These are phyloP conservation scores for Nasonia longicornis DNA, from an alignment of 1,140 invertebrate species.

Conservation along the genomic window DNA sequence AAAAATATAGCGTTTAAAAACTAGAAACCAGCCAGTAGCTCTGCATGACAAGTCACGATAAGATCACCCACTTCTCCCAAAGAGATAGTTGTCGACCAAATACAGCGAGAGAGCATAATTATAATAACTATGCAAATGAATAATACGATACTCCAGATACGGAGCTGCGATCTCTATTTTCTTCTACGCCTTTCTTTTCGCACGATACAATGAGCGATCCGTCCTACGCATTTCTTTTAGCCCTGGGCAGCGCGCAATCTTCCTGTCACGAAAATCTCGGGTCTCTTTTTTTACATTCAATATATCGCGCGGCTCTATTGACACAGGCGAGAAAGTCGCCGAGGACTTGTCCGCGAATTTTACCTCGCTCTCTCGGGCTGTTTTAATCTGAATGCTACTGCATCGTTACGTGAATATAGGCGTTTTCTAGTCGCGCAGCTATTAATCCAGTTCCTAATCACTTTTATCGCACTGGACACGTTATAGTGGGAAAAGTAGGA, in stretches of 20 bases:
- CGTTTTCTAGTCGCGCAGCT: not conserved
- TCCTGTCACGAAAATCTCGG: not conserved
- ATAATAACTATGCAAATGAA: not conserved
- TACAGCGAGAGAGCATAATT: not conserved
- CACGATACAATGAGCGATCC: not conserved
- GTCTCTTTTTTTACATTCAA: not conserved
- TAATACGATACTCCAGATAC: not conserved
- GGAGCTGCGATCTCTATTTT: not conserved
- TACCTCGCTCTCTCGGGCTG: not conserved
- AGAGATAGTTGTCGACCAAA: not conserved
- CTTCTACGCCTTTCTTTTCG: not conserved
- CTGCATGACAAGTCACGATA: not conserved
- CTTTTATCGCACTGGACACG: not conserved
- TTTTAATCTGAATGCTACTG: not conserved
- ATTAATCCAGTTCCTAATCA: not conserved
- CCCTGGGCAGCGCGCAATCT: not conserved
- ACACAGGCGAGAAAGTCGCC: not conserved
- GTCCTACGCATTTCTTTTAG: slow-evolving; percentile 10
- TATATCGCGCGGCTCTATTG: not conserved
- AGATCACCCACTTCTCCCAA: not conserved
- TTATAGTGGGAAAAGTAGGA: not conserved
- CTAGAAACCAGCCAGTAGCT: too few species aligned
- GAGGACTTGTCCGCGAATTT: not conserved
- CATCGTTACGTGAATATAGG: not conserved
- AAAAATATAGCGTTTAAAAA: too few species aligned